Percentiles rank a stretch among this genome's conserved stretches.
phyloP scores from a whole-genome alignment of 2,888 invertebrate genomes.

The Crepidodera aurea region DNA sequence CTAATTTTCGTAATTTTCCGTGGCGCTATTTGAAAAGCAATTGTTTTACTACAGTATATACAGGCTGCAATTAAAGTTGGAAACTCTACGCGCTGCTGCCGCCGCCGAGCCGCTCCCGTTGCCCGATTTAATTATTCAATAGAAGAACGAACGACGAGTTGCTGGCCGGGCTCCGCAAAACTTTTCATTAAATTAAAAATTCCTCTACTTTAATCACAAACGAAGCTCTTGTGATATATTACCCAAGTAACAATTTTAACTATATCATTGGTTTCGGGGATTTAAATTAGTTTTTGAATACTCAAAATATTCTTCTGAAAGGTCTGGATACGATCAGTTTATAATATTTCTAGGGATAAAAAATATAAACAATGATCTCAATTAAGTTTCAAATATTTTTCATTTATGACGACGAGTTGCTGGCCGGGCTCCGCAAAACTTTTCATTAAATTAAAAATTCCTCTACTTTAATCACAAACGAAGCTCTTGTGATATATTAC shows the following conservation, averaged over 20 bases:
- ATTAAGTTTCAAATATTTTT: too few species aligned
- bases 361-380: too few species aligned
- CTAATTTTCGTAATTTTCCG: constrained; percentile 46
- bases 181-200: constrained; percentile 52
- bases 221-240: constrained; percentile 41
- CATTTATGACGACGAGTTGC: constrained; percentile 40
- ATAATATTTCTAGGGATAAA: too few species aligned
- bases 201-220: constrained; percentile 48
- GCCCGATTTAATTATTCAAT: constrained; percentile 53
- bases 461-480: constrained; percentile 47
- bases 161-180: constrained; percentile 34
- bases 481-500: constrained; percentile 41
- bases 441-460: constrained; percentile 52
- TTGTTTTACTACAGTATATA: constrained; percentile 53
- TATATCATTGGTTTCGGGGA: too few species aligned
- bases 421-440: constrained; percentile 37
- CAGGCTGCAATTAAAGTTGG: constrained; percentile 50
- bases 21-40: constrained; percentile 50
- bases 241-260: neutral
- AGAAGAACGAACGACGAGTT: constrained; percentile 42
- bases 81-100: constrained; percentile 29
- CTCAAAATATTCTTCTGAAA: too few species aligned
- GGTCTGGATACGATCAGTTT: too few species aligned
- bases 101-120: constrained; percentile 32
- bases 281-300: too few species aligned